Base-by-base conservation (phyloP, 1,140 invertebrate genomes). In the Nasonia giraulti region DNA sequence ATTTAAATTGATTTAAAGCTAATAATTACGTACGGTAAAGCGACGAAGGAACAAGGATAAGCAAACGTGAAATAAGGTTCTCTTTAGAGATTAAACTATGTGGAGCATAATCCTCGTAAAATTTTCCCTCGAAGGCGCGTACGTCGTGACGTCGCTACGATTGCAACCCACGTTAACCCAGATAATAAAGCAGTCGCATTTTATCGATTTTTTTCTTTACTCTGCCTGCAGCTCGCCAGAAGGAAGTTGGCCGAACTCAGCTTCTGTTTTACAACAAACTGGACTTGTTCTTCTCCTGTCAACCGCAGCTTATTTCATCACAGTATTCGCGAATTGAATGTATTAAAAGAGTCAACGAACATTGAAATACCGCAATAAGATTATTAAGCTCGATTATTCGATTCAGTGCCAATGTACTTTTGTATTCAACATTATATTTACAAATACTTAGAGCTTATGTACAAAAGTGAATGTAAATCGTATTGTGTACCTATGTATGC, bases 151-250 rank as follows among this genome's bases (percentile, higher is more conserved):
- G 55, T 62, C 4, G 55, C 55, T 40, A 37, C 55, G 31, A 68
- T 68, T 33, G 33, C n/a, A 68, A 40, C 11, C 17, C 2, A 27
- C 17, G 17, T 80, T 81, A 81, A 73, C 80, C 69, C 40, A 74
- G 27, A 81, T 73, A 81, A 81, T 74, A 50, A 55, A 73, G 17
- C 14, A 81, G 27, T 55, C 69, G 23, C 69, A 50, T 81, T 81
- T 85, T 83, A 84, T 89, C 83, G 87, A 88, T 89, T 44, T 37
- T 83, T 37, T 85, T 80, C 10, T 84, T 80, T 69, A 40, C 86
- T 88, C 73, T 68, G 83, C 79, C 88, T 86, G 12, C 83, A 89
- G 88, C 81, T 89, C 87, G 40, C 86, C 87, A 20, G 80, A 74
- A 50, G 80, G 73, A 68, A 83, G 55, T 69, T 88, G 88, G 85